Evolutionary conservation across 2,797 vertebrate genomes (phyloP).

Genomic region (Leuciscus waleckii): DNA sequence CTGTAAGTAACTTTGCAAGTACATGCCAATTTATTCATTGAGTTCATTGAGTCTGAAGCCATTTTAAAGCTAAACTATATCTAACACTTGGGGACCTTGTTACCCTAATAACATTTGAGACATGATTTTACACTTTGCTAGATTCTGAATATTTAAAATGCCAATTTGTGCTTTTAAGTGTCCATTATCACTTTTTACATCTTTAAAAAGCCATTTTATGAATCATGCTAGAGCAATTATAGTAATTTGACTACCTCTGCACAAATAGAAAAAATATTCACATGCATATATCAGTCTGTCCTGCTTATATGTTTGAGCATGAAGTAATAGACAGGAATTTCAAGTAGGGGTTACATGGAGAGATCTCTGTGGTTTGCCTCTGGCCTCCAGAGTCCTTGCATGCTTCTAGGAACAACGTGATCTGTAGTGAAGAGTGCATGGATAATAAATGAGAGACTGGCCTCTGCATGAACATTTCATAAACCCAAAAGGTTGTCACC

Average conservation of each 20-base stretch:
- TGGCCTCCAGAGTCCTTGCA: neutral
- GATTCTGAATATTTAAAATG: constrained; percentile 39
- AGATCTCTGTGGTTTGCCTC: constrained; percentile 11
- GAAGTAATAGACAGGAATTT: constrained; percentile 18
- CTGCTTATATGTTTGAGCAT: neutral
- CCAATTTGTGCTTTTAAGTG: neutral
- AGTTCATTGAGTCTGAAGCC: neutral
- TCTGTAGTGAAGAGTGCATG: constrained; percentile 23
- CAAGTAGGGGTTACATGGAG: constrained; percentile 5
- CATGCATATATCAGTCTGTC: constrained; percentile 3
- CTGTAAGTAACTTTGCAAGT: neutral
- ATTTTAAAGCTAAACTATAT: constrained; percentile 24
- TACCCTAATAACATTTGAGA: constrained; percentile 1
- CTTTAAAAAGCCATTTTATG: constrained; percentile 20
- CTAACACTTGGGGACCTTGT: neutral
- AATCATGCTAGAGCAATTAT: neutral
- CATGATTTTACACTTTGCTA: constrained; percentile 32
- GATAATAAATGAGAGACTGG: constrained; percentile 30
- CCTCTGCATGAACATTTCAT: constrained; percentile 23
- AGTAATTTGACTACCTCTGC: neutral
- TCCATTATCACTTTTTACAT: constrained; percentile 25
- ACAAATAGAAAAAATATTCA: neutral
- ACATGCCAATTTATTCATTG: neutral
- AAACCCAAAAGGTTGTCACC: constrained; percentile 27
- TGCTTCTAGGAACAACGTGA: constrained; percentile 5